Conservation (phyloP, 2,888 invertebrate species). For the Acrobasis consociella region DNA sequence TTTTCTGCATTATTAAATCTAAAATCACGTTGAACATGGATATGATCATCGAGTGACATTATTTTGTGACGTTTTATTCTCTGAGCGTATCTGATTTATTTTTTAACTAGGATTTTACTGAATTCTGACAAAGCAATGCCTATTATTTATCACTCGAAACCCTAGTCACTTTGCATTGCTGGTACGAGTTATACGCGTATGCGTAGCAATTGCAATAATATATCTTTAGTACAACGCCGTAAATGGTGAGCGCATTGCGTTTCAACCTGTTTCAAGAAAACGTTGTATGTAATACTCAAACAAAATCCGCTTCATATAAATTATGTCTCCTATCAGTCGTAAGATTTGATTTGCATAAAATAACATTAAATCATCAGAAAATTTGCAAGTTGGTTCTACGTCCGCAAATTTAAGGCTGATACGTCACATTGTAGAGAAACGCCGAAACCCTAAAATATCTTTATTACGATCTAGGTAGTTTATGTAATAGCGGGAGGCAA, state of each 20-base stretch:
- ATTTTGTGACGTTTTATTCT: no score
- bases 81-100: no score
- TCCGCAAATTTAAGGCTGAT: slow-evolving; percentile 47
- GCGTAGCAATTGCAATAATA: slow-evolving; percentile 1
- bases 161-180: slow-evolving; percentile 2
- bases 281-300: background rate
- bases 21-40: no score
- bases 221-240: slow-evolving; percentile 5
- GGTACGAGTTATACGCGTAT: background rate
- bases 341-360: slow-evolving; percentile 34
- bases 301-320: background rate
- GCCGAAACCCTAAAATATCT: slow-evolving; percentile 57
- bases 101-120: no score
- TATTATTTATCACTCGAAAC: background rate
- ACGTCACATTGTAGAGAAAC: slow-evolving; percentile 48
- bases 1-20: no score
- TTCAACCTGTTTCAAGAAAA: slow-evolving; percentile 3
- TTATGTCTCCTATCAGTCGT: background rate
- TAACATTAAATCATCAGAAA: slow-evolving; percentile 56
- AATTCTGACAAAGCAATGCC: background rate
- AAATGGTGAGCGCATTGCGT: slow-evolving; percentile 9
- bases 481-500: slow-evolving; percentile 66
- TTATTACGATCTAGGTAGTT: slow-evolving; percentile 72
- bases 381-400: slow-evolving; percentile 48
- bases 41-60: no score